phyloP scores from a whole-genome alignment of 2,888 invertebrate genomes.

The Bombylius discolor region DNA sequence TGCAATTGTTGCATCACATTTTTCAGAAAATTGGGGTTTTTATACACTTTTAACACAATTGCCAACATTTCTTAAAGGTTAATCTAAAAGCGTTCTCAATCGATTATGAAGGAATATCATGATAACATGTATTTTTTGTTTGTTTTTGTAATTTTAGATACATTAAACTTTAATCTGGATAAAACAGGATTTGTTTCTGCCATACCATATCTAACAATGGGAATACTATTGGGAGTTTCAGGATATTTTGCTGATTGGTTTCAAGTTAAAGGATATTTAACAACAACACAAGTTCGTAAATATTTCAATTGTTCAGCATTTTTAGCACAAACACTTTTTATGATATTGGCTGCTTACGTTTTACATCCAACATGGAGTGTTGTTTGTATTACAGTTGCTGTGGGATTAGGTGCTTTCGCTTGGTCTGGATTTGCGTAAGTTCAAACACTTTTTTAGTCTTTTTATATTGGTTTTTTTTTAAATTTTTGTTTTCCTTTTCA shows the following conservation, averaged over 20 bases:
- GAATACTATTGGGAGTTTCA: conserved; percentile 61
- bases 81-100: too few species aligned
- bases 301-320: conserved; percentile 64
- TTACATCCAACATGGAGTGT: conserved; percentile 54
- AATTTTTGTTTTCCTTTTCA: conserved; percentile 25
- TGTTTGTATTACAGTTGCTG: conserved; percentile 75
- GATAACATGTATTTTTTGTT: not conserved
- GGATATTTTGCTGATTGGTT: conserved; percentile 77
- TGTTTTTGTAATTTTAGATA: conserved; percentile 44
- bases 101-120: not conserved
- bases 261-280: conserved; percentile 47
- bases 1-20: conserved; percentile 72
- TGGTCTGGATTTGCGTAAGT: conserved; percentile 81
- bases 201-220: conserved; percentile 81
- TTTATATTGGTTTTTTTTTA: not conserved
- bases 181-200: conserved; percentile 75
- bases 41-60: conserved; percentile 72
- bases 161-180: conserved; percentile 55
- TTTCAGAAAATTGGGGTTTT: conserved; percentile 84
- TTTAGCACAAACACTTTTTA: conserved; percentile 68
- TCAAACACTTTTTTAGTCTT: not conserved
- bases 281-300: conserved; percentile 62
- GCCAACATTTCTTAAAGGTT: conserved; percentile 73
- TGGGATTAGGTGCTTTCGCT: conserved; percentile 82
- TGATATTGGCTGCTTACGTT: conserved; percentile 68